Conservation (phyloP, 2,797 vertebrate genomes). For the Chelonia mydas region DNA sequence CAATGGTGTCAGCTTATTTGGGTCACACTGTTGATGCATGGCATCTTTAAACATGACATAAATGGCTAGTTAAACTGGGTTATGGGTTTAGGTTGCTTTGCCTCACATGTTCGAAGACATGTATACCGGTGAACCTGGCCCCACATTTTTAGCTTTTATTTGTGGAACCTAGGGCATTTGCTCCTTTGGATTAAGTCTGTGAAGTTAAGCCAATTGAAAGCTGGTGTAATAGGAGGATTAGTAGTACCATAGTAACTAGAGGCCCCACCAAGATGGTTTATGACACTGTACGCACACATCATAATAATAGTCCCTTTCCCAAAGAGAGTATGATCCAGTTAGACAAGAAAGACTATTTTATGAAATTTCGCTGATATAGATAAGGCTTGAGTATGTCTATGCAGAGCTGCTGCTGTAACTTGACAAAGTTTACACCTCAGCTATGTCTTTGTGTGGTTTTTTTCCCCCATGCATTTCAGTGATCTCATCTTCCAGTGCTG, state of each 20-base stretch:
- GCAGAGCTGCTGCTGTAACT: neutral
- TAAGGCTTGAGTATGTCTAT: neutral
- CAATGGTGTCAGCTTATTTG: conserved; percentile 21
- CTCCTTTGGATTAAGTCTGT: conserved; percentile 28
- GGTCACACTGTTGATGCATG: conserved; percentile 11
- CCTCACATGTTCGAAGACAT: neutral
- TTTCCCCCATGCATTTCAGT: neutral
- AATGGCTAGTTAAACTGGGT: neutral
- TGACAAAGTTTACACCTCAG: neutral
- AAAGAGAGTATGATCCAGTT: neutral
- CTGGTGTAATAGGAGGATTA: neutral
- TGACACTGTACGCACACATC: neutral
- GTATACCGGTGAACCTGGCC: neutral
- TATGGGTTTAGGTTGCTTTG: conserved; percentile 4
- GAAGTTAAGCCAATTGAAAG: conserved; percentile 13
- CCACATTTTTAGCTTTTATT: neutral
- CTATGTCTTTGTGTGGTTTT: neutral
- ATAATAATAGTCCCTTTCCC: fast-evolving
- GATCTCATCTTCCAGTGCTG: neutral
- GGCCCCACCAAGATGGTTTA: neutral
- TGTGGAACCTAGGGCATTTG: neutral
- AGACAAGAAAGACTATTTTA: neutral
- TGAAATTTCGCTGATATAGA: neutral
- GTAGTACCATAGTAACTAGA: neutral
- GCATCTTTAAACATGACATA: neutral